phyloP scores from a whole-genome alignment of 2,797 vertebrate genomes.

The Buceros bicornis region DNA sequence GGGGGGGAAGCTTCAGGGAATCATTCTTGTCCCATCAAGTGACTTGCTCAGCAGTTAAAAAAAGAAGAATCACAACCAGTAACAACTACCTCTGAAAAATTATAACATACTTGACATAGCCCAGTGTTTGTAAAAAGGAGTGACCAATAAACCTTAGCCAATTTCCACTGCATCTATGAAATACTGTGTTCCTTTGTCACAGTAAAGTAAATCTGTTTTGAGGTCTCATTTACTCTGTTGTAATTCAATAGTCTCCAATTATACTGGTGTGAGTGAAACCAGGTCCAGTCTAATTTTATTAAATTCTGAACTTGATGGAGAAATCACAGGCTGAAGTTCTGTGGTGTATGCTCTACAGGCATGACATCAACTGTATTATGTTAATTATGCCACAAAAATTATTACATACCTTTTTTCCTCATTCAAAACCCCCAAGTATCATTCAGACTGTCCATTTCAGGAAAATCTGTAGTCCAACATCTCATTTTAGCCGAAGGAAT shows the following conservation, averaged over 20 bases:
- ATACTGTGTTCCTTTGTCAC: not conserved
- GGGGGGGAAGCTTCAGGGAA: not conserved
- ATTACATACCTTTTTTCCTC: not conserved
- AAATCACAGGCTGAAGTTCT: conserved; percentile 21
- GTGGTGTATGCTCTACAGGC: not conserved
- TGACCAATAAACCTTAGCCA: not conserved
- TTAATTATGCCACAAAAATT: not conserved
- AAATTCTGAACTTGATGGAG: conserved; percentile 23
- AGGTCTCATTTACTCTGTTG: not conserved
- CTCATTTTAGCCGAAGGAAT: not conserved
- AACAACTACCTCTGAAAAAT: not conserved
- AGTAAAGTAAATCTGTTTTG: conserved; percentile 28
- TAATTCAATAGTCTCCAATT: conserved; percentile 39
- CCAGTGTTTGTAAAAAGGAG: not conserved
- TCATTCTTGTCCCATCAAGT: not conserved
- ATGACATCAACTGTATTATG: not conserved
- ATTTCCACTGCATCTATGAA: conserved; percentile 1
- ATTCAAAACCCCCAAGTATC: not conserved
- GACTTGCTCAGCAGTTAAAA: not conserved
- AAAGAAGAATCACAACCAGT: not conserved
- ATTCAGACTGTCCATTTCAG: not conserved
- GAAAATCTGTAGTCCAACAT: not conserved
- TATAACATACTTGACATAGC: not conserved
- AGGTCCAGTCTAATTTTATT: conserved; percentile 46
- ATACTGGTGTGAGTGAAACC: not conserved